These are phyloP conservation scores for Meiosimyza decipiens DNA, from an alignment of 2,888 invertebrate genomes.

Conservation along the genomic window DNA sequence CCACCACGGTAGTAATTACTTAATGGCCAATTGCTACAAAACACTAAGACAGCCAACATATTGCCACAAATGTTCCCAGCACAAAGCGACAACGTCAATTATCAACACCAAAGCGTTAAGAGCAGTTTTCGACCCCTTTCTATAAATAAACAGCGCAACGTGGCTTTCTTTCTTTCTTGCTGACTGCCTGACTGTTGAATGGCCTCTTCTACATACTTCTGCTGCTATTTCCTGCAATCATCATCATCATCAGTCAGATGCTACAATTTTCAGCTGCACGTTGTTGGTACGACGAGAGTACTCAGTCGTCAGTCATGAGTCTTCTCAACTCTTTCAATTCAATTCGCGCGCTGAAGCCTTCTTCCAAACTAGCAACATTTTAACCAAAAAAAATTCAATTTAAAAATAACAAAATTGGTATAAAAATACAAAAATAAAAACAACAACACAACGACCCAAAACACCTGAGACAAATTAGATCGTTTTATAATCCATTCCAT, in stretches of 20 bases:
- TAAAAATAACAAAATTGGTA: too few species aligned
- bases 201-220: not conserved
- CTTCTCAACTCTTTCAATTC: too few species aligned
- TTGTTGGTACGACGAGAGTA: not conserved
- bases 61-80: slow-evolving; percentile 33
- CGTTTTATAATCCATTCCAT: slow-evolving; percentile 41
- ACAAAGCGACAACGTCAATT: not conserved
- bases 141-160: slow-evolving; percentile 12
- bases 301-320: too few species aligned
- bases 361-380: too few species aligned
- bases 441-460: slow-evolving; percentile 8
- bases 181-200: not conserved
- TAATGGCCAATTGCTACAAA: slow-evolving; percentile 3
- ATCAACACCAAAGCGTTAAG: not conserved
- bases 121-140: slow-evolving; percentile 39
- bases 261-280: slow-evolving; percentile 33
- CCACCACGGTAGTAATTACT: not conserved
- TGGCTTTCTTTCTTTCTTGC: slow-evolving; percentile 2
- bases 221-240: not conserved
- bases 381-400: too few species aligned
- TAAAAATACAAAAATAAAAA: slow-evolving; percentile 12
- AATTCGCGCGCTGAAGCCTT: too few species aligned
- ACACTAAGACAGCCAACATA: slow-evolving; percentile 25
- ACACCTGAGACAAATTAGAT: slow-evolving; percentile 60
- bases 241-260: slow-evolving; percentile 43